Evolutionary conservation across 2,797 vertebrate genomes (phyloP).

Genomic region (Capromys pilorides): DNA sequence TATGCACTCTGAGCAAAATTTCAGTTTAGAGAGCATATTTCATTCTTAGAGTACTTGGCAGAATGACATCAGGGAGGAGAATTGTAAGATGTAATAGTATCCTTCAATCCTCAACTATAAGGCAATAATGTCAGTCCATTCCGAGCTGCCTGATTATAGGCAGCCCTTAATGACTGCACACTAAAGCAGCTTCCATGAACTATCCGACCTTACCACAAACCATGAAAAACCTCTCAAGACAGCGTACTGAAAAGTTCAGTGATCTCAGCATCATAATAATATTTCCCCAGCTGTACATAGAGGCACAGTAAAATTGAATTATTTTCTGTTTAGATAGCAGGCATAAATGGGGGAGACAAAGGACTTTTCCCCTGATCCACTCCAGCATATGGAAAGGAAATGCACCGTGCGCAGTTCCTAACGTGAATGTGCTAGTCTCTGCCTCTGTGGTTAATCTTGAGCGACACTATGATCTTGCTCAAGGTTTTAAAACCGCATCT

Average conservation of each 20-base stretch:
- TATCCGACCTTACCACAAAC: constrained; percentile 30
- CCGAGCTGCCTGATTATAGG: constrained; percentile 50
- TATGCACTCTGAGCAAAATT: constrained; percentile 57
- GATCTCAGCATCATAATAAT: constrained; percentile 71
- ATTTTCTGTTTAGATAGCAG: constrained; percentile 74
- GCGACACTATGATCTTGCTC: neutral
- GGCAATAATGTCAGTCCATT: constrained; percentile 35
- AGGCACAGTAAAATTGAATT: constrained; percentile 78
- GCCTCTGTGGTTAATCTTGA: constrained; percentile 58
- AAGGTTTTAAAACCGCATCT: constrained; percentile 58
- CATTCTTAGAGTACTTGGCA: constrained; percentile 71
- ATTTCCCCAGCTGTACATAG: constrained; percentile 75
- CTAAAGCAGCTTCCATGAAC: constrained; percentile 61
- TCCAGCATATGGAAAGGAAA: neutral
- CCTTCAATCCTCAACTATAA: constrained; percentile 51
- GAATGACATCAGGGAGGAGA: constrained; percentile 59
- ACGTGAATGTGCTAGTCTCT: constrained; percentile 15
- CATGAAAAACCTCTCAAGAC: constrained; percentile 64
- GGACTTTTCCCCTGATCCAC: neutral
- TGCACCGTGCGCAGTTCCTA: constrained; percentile 36
- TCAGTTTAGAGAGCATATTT: constrained; percentile 74
- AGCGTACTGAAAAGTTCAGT: constrained; percentile 52
- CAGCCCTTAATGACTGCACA: constrained; percentile 44
- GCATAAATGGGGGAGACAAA: constrained; percentile 63
- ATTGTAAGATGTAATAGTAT: constrained; percentile 52